Percentiles rank a stretch among this genome's conserved stretches.
phyloP scores from a whole-genome alignment of 2,797 vertebrate species.

The Falco novaeseelandiae region DNA sequence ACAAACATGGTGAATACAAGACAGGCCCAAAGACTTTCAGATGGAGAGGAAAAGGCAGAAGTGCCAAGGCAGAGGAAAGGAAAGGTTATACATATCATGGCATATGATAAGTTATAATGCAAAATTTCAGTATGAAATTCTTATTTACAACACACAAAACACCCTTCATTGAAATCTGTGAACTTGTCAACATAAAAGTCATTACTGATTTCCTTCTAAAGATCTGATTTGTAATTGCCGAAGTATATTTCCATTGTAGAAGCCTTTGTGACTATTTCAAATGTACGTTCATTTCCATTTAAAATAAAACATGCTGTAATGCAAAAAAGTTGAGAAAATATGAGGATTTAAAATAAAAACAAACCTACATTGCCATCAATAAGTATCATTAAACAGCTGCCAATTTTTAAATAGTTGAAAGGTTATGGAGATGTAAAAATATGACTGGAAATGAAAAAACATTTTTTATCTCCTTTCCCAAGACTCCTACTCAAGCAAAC shows the following conservation, averaged over 20 bases:
- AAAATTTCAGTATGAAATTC: background rate
- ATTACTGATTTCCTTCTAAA: background rate
- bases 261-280: background rate
- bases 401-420: slow-evolving; percentile 1
- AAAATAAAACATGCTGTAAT: slow-evolving; percentile 15
- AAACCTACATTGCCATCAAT: background rate
- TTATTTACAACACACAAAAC: background rate
- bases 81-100: background rate
- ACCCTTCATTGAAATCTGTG: background rate
- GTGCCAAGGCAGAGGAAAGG: background rate
- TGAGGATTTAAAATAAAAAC: slow-evolving; percentile 10
- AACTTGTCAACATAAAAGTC: background rate
- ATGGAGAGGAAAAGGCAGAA: background rate
- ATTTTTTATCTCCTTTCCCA: background rate
- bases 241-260: background rate
- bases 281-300: background rate
- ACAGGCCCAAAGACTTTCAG: background rate
- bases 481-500: background rate
- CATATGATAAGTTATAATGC: background rate
- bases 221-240: background rate
- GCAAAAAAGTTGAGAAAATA: background rate
- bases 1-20: background rate
- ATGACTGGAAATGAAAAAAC: background rate
- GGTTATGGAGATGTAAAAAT: background rate
- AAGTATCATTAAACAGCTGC: background rate